Evolutionary conservation across 2,113 vertebrate genomes (phyloP).

Genomic region (Sus scrofa): DNA sequence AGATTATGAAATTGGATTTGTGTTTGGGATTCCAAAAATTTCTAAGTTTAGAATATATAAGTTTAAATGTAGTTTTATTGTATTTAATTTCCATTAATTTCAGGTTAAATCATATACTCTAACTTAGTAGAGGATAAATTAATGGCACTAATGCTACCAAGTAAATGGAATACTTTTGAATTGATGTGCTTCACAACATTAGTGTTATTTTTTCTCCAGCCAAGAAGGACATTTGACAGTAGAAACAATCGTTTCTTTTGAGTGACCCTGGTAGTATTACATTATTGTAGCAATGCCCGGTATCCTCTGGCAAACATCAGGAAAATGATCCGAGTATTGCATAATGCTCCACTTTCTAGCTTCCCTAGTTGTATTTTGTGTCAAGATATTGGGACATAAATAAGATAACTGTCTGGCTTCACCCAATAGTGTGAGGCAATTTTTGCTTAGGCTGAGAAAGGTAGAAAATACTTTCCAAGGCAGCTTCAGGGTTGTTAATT

Average conservation of each 20-base stretch:
- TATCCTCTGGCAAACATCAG: not conserved
- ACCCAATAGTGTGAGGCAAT: not conserved
- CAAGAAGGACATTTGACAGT: not conserved
- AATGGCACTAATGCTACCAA: not conserved
- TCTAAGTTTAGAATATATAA: not conserved
- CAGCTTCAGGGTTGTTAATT: conserved; percentile 52
- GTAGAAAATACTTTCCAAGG: conserved; percentile 35
- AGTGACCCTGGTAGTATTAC: not conserved
- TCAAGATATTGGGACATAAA: conserved; percentile 53
- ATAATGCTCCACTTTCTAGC: not conserved
- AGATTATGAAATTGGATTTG: not conserved
- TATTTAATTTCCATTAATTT: conserved; percentile 30
- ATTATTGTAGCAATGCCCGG: not conserved
- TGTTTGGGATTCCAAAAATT: not conserved
- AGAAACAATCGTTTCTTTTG: not conserved
- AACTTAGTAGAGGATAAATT: not conserved
- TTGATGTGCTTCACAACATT: not conserved
- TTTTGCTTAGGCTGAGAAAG: conserved; percentile 37
- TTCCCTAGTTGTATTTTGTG: conserved; percentile 3
- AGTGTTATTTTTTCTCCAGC: not conserved
- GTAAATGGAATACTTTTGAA: not conserved
- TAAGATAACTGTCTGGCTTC: conserved; percentile 52
- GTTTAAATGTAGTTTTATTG: conserved; percentile 5
- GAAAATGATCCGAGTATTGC: not conserved
- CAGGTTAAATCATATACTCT: not conserved